Evolutionary conservation across 2,113 vertebrate species (phyloP).

Genomic region (Cynoglossus semilaevis): DNA sequence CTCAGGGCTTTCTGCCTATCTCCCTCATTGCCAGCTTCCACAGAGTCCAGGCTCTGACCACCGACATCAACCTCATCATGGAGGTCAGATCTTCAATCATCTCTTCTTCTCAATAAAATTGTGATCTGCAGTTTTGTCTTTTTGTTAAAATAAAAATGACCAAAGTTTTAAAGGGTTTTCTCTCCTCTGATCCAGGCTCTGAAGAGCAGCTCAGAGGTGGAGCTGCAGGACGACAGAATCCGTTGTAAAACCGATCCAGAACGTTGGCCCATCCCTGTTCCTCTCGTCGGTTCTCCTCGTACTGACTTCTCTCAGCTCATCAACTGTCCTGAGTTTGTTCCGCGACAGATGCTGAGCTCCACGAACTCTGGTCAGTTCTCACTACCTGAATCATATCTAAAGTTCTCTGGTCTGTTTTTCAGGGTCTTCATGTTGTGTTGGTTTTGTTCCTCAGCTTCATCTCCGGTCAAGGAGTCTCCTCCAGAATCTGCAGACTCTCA

Average conservation of each 20-base stretch:
- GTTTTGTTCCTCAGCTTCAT: slow-evolving; percentile 42
- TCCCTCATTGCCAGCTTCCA: slow-evolving; percentile 93
- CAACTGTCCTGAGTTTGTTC: slow-evolving; percentile 94
- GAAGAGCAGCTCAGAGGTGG: slow-evolving; percentile 90
- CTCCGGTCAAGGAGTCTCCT: slow-evolving; percentile 41
- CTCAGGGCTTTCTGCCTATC: slow-evolving; percentile 90
- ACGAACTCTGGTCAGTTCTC: slow-evolving; percentile 76
- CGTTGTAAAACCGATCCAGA: slow-evolving; percentile 88
- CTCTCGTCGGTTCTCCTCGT: slow-evolving; percentile 74
- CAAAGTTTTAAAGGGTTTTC: not conserved
- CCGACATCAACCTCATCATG: slow-evolving; percentile 85
- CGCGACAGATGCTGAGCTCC: slow-evolving; percentile 81
- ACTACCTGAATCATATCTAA: too few relatives aligned
- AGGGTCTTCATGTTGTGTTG: not conserved
- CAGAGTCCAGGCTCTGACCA: slow-evolving; percentile 91
- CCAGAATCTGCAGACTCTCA: slow-evolving; percentile 25
- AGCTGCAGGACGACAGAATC: slow-evolving; percentile 86
- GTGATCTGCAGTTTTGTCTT: not conserved
- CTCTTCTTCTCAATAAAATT: not conserved
- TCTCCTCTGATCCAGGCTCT: slow-evolving; percentile 77
- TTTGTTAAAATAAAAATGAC: not conserved
- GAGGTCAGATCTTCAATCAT: slow-evolving; percentile 74
- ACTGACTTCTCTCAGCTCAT: slow-evolving; percentile 94
- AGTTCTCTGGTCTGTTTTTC: too few relatives aligned
- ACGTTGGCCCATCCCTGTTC: slow-evolving; percentile 90